A percentile compares a stretch with the other conserved stretches of the same genome.
Evolutionary conservation across 2,797 vertebrate species (phyloP).

Genomic region (Pangasius macronema): DNA sequence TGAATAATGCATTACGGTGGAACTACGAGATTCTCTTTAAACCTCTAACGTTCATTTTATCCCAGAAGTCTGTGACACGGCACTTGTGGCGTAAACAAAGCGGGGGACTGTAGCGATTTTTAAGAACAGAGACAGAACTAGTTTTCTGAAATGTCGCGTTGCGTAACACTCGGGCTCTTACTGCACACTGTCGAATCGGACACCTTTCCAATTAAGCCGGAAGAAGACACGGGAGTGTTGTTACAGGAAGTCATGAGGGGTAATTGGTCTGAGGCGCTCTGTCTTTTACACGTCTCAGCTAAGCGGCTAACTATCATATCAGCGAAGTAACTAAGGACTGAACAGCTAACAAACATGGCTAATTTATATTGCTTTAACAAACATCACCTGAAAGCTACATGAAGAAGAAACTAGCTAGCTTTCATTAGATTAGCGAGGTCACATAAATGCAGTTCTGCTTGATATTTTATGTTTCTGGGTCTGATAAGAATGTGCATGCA

Average conservation of each 20-base stretch:
- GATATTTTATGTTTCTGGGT: no score
- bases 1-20: slow-evolving; percentile 25
- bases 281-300: no score
- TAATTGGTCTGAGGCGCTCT: no score
- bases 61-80: no score
- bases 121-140: not conserved
- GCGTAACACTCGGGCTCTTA: not conserved
- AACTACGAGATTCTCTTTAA: slow-evolving; percentile 4
- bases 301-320: not conserved
- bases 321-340: not conserved
- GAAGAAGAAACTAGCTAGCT: not conserved
- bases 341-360: not conserved
- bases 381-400: not conserved
- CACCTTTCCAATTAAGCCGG: no score
- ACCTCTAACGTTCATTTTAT: not conserved
- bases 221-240: no score
- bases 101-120: not conserved
- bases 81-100: not conserved
- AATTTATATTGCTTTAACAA: no score
- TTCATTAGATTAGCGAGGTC: not conserved
- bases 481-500: no score
- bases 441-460: no score
- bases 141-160: no score
- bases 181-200: not conserved
- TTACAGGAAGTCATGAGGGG: no score